phyloP scores from a whole-genome alignment of 2,888 invertebrate genomes.

The Macropis europaea region DNA sequence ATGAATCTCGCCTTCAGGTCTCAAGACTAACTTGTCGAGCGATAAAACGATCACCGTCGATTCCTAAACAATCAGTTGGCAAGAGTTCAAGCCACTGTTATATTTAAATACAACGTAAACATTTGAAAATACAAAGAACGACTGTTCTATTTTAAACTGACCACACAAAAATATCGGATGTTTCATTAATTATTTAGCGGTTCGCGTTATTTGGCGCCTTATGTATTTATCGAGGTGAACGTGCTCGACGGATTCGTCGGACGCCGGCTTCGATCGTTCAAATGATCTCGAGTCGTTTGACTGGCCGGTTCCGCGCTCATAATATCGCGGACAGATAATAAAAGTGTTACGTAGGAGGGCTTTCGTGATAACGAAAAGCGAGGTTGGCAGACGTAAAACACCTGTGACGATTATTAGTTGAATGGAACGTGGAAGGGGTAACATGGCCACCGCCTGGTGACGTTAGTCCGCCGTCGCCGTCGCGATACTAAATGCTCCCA shows the following conservation, averaged over 20 bases:
- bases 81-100: slow-evolving; percentile 25
- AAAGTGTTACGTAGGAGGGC: slow-evolving; percentile 5
- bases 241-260: not conserved
- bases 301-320: not conserved
- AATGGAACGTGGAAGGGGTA: slow-evolving; percentile 72
- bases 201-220: not conserved
- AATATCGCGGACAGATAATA: slow-evolving; percentile 4
- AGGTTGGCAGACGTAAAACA: slow-evolving; percentile 50
- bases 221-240: slow-evolving; percentile 16
- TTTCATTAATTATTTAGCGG: not conserved
- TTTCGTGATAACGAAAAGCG: slow-evolving; percentile 26
- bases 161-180: not conserved
- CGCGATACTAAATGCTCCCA: slow-evolving; percentile 68
- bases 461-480: slow-evolving; percentile 67
- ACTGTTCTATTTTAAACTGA: slow-evolving; percentile 30
- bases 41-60: not conserved
- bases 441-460: slow-evolving; percentile 77
- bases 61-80: slow-evolving; percentile 38
- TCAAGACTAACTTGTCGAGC: no score
- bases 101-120: slow-evolving; percentile 34
- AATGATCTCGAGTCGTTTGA: not conserved
- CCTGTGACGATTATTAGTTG: slow-evolving; percentile 50
- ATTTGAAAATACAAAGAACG: not conserved
- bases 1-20: no score
- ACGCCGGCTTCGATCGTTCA: not conserved